Base-by-base conservation (phyloP, 2,888 invertebrate genomes). In the Elgonia sp. region DNA sequence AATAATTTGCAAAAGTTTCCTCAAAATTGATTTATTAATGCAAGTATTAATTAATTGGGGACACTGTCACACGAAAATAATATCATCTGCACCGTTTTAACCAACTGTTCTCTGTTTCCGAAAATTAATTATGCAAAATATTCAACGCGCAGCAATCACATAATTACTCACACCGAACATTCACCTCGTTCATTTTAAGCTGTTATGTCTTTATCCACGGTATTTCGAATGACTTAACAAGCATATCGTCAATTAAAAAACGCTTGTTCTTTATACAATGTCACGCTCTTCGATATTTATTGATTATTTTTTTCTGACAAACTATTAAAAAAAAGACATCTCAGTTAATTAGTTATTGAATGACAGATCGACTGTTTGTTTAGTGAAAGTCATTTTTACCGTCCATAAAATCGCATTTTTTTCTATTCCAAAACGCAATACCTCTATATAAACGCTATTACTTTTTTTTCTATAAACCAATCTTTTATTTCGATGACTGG, bases 401-500 rank as follows among this genome's bases (percentile, higher is more conserved):
- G 46, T 57, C 16, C 20, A 40, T 37, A 37, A 73, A 75, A 67
- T 42, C 37, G 50, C 10, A 29, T 55, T 72, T 81, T 65, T 63
- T 63, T 29, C 39, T 29, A 29, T 18, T 65, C 18, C 50, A 39
- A 60, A 70, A 62, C 21, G 57, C 21, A 62, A 70, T 53, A 46
- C 63, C n/a, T 40, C 42, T 12, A 18, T 46, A 37, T 57, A 60
- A 42, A 37, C 20, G 21, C 20, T 63, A 72, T 79, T 70, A 79
- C 40, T 69, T 81, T 86, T 73, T 73, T 72, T 65, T 53, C 21
- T 63, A 77, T n/a, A 55, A 81, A 50, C 65, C 63, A 86, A 86
- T 83, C 72, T 86, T 86, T 86, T 86, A 86, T 82, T 86, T 86
- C 72, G 76, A 86, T 82, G 82, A 82, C 82, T 82, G 53, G 77